Percentiles rank a stretch among this genome's conserved stretches.
Conservation (phyloP, 1,140 invertebrate genomes). For the Cydia amplana region DNA sequence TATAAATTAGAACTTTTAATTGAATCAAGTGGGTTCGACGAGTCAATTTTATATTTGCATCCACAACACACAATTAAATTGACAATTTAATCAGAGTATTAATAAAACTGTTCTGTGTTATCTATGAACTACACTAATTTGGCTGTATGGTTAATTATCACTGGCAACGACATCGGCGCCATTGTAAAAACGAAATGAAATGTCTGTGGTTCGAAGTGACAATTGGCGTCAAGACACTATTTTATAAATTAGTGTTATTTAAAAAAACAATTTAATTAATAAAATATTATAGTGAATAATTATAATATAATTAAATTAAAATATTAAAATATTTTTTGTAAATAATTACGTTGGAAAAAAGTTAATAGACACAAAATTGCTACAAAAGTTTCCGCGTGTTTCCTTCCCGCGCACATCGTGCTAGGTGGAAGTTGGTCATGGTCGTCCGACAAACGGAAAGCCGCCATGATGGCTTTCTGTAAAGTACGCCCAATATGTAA, state of each 20-base stretch:
- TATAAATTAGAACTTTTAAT: no score
- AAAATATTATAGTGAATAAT: background rate
- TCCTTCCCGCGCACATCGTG: constrained; percentile 83
- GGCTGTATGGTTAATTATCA: constrained; percentile 9
- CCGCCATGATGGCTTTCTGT: constrained; percentile 86
- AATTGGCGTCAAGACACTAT: constrained; percentile 28
- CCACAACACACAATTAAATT: no score
- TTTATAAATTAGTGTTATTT: background rate
- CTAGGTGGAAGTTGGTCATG: constrained; percentile 83
- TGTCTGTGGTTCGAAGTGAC: constrained; percentile 16
- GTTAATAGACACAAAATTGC: constrained; percentile 48
- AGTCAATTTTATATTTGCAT: no score
- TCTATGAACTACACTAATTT: constrained; percentile 38
- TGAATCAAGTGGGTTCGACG: no score
- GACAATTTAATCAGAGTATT: no score
- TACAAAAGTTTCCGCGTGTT: constrained; percentile 75
- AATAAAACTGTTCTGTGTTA: constrained; percentile 17
- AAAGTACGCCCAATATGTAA: constrained; percentile 83
- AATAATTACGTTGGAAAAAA: constrained; percentile 35
- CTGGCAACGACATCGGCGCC: background rate
- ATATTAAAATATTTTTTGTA: constrained; percentile 21
- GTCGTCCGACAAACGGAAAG: constrained; percentile 83
- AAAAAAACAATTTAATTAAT: background rate
- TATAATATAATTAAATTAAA: background rate
- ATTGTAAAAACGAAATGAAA: background rate